Base-by-base conservation (phyloP, 2,888 invertebrate genomes). In the Meganola albula region DNA sequence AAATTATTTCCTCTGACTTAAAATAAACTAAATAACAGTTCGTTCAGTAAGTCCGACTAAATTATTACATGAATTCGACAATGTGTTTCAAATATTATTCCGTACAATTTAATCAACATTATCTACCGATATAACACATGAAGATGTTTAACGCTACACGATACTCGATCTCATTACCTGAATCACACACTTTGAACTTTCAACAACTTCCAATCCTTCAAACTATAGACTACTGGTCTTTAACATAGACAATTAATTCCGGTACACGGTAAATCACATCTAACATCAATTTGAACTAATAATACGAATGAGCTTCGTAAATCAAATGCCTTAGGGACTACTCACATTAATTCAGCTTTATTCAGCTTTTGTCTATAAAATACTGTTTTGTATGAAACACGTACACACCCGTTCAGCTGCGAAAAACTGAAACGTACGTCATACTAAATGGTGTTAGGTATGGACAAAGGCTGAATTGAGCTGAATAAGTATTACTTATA, bases 181-280 rank as follows among this genome's bases (percentile, higher is more conserved):
- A 50, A 64, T 68, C 70, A 68, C 70, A 68, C 64, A 50, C 55
- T 72, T 75, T 73, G 73, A 69, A 74, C 74, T 70, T 62, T 69
- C 71, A 70, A 68, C 67, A 64, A 57, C 51, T 53, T 60, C 55
- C 43, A 37, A 40, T 51, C n/a, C n/a, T n/a, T n/a, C n/a, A n/a
- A n/a, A 48, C 50, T 48, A 43, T 35, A 38, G 35, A 46, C 47
- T 46, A 44, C n/a, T n/a, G 54, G 54, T 38, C 44, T 38, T 38
- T 44, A 42, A 48, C 41, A 40, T 10, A 32, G 34, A 39, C 29
- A 31, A 36, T 33, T 36, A 40, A 20, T 22, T 29, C 37, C 34
- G 31, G 22, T 30, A 40, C 21, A 23, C 20, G 34, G 47, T 44
- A 53, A 42, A 48, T 51, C 44, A 58, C 53, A 52, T 34, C 31